A percentile compares a stretch with the other conserved stretches of the same genome.
These are phyloP conservation scores for Cheilosia urbana DNA, from an alignment of 2,888 invertebrate species.

Conservation along the genomic window DNA sequence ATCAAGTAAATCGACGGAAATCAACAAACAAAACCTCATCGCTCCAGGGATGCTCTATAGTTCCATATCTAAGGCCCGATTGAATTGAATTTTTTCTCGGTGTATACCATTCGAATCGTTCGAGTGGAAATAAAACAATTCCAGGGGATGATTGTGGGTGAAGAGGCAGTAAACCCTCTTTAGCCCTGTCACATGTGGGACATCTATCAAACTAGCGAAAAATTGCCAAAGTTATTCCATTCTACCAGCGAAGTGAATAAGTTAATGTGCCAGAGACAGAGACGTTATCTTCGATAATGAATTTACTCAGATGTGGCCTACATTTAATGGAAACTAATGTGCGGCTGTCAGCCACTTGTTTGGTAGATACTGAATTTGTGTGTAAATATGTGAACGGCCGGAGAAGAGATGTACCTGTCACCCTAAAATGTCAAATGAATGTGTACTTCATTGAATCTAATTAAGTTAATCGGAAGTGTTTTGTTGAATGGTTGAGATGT, in stretches of 20 bases:
- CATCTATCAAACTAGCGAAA: conserved; percentile 76
- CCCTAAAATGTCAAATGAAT: conserved; percentile 57
- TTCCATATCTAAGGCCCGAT: background rate
- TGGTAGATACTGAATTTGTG: conserved; percentile 20
- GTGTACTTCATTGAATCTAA: conserved; percentile 72
- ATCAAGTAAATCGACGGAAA: conserved; percentile 77
- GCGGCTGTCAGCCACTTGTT: conserved; percentile 74
- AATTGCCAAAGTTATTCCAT: conserved; percentile 72
- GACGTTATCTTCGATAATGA: conserved; percentile 64
- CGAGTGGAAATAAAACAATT: conserved; percentile 75
- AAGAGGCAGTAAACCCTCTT: conserved; percentile 46
- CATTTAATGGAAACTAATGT: conserved; percentile 76
- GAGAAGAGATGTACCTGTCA: conserved; percentile 66
- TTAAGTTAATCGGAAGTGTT: conserved; percentile 72
- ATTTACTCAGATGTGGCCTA: conserved; percentile 75
- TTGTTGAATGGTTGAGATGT: conserved; percentile 16
- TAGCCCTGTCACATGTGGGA: conserved; percentile 74
- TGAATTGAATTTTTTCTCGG: conserved; percentile 62
- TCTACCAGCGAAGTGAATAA: conserved; percentile 70
- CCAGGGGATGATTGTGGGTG: conserved; percentile 30
- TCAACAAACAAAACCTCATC: conserved; percentile 67
- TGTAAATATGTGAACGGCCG: conserved; percentile 10
- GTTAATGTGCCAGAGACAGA: conserved; percentile 67
- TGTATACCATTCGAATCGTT: conserved; percentile 45
- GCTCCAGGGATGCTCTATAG: conserved; percentile 50